A percentile compares a stretch with the other conserved stretches of the same genome.
These are phyloP conservation scores for Pristionchus japonicus DNA, from an alignment of 2,888 invertebrate genomes.

Conservation along the genomic window DNA sequence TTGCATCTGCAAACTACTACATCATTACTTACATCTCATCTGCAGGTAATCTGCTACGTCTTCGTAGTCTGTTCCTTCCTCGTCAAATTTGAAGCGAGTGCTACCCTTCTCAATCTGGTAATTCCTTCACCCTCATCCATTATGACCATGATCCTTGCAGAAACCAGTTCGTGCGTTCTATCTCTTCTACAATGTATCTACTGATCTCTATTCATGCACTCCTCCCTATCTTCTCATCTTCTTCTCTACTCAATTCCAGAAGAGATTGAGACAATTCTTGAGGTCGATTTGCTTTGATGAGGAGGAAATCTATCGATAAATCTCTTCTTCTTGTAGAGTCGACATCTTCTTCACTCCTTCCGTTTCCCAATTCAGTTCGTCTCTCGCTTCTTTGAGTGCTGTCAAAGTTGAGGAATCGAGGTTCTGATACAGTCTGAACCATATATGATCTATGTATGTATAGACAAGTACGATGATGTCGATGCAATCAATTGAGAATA, in stretches of 20 bases:
- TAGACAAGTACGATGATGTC: background rate
- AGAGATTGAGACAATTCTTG: background rate
- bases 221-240: conserved; percentile 20
- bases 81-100: background rate
- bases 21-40: too few species aligned
- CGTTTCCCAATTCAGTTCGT: background rate
- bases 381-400: background rate
- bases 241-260: background rate
- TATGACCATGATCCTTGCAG: background rate
- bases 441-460: too few species aligned
- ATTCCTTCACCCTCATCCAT: too few species aligned
- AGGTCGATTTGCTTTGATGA: background rate
- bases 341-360: background rate
- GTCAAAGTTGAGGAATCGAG: background rate
- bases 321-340: background rate
- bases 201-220: conserved; percentile 26
- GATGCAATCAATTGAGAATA: background rate
- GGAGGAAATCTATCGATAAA: background rate
- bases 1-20: too few species aligned
- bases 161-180: conserved; percentile 2
- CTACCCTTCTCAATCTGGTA: conserved; percentile 19
- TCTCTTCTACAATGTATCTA: conserved; percentile 10
- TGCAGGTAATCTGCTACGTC: background rate
- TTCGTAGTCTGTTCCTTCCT: conserved; percentile 1
- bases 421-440: too few species aligned